These are phyloP conservation scores for Eudemis profundana DNA, from an alignment of 2,888 invertebrate genomes.

Conservation along the genomic window DNA sequence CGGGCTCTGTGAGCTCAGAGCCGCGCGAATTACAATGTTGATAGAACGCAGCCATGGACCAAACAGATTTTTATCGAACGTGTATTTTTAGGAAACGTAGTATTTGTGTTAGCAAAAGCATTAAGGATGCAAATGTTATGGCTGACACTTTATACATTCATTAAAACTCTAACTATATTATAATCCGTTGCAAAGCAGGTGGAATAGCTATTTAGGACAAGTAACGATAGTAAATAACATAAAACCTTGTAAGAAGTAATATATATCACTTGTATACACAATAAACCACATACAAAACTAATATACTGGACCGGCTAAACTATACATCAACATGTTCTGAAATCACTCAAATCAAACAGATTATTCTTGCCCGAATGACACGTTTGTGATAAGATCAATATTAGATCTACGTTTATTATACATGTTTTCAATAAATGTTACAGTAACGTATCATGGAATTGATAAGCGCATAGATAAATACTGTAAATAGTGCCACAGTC, in stretches of 20 bases:
- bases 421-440: neutral
- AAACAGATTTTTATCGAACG: constrained; percentile 25
- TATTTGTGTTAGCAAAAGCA: neutral
- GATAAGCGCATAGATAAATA: too few relatives aligned
- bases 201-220: too few relatives aligned
- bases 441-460: neutral
- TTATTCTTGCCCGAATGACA: neutral
- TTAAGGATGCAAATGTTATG: too few relatives aligned
- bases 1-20: constrained; percentile 2
- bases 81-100: constrained; percentile 5
- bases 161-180: too few relatives aligned
- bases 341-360: neutral
- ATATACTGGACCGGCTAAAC: neutral
- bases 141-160: too few relatives aligned
- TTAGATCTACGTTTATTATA: neutral
- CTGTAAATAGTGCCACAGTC: too few relatives aligned
- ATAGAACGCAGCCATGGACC: neutral
- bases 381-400: neutral
- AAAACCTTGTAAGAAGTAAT: neutral
- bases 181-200: too few relatives aligned
- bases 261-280: neutral
- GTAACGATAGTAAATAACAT: too few relatives aligned
- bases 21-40: neutral
- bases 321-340: neutral
- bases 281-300: neutral